Percentiles rank a stretch among this genome's conserved stretches.
These are phyloP conservation scores for Trichogramma dendrolimi DNA, from an alignment of 2,888 invertebrate species.

Conservation along the genomic window DNA sequence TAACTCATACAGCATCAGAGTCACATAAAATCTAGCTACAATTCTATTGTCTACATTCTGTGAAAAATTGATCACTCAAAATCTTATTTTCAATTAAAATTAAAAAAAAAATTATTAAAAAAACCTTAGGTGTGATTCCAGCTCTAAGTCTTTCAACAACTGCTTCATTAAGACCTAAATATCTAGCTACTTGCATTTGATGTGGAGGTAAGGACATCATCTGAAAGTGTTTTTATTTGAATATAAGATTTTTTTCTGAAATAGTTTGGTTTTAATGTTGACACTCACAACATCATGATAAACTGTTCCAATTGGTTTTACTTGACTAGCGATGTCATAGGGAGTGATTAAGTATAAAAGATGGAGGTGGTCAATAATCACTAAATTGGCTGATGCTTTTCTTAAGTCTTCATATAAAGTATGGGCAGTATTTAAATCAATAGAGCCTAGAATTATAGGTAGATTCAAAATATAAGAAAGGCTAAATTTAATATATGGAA, in stretches of 20 bases:
- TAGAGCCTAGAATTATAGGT: slow-evolving; percentile 61
- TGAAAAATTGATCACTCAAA: slow-evolving; percentile 27
- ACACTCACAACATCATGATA: slow-evolving; percentile 62
- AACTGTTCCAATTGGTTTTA: slow-evolving; percentile 55
- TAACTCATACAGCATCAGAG: slow-evolving; percentile 78
- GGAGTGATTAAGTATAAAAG: slow-evolving; percentile 84
- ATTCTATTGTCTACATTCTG: slow-evolving; percentile 61
- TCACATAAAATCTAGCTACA: slow-evolving; percentile 78
- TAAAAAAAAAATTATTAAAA: neutral
- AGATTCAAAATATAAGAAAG: slow-evolving; percentile 11
- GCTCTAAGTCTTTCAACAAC: slow-evolving; percentile 40
- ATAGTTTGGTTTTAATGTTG: slow-evolving; percentile 6
- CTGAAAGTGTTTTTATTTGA: slow-evolving; percentile 47
- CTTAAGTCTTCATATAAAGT: slow-evolving; percentile 72
- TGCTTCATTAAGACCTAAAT: slow-evolving; percentile 75
- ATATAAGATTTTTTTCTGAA: neutral
- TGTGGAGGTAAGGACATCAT: slow-evolving; percentile 60
- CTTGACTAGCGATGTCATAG: slow-evolving; percentile 61
- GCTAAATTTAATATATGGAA: slow-evolving; percentile 6
- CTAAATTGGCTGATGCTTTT: slow-evolving; percentile 69
- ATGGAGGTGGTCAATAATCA: slow-evolving; percentile 78
- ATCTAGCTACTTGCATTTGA: slow-evolving; percentile 64
- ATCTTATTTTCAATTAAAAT: neutral
- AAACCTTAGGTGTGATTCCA: slow-evolving; percentile 45
- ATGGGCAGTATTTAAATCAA: slow-evolving; percentile 70